Conservation (phyloP, 1,140 invertebrate species). For the Aphelinus atriplicis region DNA sequence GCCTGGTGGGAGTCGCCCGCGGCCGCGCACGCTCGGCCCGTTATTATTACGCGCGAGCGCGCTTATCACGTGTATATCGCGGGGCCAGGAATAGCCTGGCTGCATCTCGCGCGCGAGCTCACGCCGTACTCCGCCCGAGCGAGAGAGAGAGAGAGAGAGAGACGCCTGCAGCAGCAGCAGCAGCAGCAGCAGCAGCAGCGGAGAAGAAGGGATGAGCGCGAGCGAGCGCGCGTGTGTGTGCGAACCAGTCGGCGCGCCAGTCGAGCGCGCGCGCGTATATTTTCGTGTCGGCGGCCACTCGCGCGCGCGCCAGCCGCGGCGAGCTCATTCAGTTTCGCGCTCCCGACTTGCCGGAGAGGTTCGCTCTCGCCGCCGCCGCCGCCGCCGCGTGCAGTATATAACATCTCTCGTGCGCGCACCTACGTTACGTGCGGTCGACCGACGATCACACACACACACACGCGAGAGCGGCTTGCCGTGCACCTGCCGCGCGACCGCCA, state of each 20-base stretch:
- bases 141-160: too few species aligned
- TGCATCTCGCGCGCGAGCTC: background rate
- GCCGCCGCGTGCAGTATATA: too few species aligned
- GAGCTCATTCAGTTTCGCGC: constrained; percentile 63
- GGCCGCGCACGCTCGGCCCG: too few species aligned
- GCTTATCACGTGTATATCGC: background rate
- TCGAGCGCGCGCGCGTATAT: constrained; percentile 38
- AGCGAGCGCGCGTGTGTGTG: background rate
- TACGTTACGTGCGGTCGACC: too few species aligned
- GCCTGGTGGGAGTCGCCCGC: too few species aligned
- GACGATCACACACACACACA: background rate
- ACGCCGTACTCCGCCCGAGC: too few species aligned
- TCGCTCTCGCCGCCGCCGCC: too few species aligned
- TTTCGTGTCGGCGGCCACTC: too few species aligned
- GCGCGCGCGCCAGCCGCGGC: constrained; percentile 40
- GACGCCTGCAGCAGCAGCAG: background rate
- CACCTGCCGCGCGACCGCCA: constrained; percentile 37
- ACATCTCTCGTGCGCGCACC: too few species aligned
- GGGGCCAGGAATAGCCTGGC: background rate
- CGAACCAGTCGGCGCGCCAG: constrained; percentile 56
- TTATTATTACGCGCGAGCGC: background rate
- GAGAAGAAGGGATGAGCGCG: background rate
- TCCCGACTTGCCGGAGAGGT: constrained; percentile 33
- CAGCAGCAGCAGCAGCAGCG: constrained; percentile 1
- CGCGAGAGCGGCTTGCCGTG: constrained; percentile 27